These are phyloP conservation scores for Eupristina koningsbergeri DNA, from an alignment of 1,140 invertebrate genomes.

Conservation along the genomic window DNA sequence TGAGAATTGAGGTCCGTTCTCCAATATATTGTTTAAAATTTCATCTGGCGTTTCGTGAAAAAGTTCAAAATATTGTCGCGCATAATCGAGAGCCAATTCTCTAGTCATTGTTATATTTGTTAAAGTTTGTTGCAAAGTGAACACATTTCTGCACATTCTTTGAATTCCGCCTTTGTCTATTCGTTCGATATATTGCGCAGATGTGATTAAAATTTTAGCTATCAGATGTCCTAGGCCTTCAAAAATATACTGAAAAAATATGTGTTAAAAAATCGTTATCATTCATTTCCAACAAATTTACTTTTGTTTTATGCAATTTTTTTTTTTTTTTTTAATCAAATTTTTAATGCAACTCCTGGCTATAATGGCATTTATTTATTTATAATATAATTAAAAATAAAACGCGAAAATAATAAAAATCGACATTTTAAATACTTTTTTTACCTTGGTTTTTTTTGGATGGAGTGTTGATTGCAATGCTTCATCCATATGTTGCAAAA, in stretches of 20 bases:
- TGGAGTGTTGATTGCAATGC: conserved; percentile 82
- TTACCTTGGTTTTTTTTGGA: conserved; percentile 85
- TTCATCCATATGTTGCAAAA: conserved; percentile 86
- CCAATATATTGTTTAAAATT: conserved; percentile 85
- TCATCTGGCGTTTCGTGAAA: conserved; percentile 90
- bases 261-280: background rate
- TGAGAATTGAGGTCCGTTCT: conserved; percentile 87
- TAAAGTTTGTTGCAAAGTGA: conserved; percentile 88
- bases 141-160: conserved; percentile 89
- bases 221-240: conserved; percentile 92
- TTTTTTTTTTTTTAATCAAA: too few relatives aligned
- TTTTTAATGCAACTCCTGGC: background rate
- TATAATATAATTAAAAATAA: background rate
- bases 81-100: conserved; percentile 90
- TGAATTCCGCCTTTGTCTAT: conserved; percentile 87
- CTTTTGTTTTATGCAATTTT: too few relatives aligned
- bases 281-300: background rate
- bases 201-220: conserved; percentile 88
- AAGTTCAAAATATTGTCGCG: conserved; percentile 90
- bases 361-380: background rate
- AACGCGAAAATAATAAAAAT: background rate
- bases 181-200: conserved; percentile 84
- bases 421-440: conserved; percentile 5
- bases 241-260: conserved; percentile 87
- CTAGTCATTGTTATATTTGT: conserved; percentile 88